Evolutionary conservation across 2,888 invertebrate genomes (phyloP).

Genomic region (Caenorhabditis angaria): DNA sequence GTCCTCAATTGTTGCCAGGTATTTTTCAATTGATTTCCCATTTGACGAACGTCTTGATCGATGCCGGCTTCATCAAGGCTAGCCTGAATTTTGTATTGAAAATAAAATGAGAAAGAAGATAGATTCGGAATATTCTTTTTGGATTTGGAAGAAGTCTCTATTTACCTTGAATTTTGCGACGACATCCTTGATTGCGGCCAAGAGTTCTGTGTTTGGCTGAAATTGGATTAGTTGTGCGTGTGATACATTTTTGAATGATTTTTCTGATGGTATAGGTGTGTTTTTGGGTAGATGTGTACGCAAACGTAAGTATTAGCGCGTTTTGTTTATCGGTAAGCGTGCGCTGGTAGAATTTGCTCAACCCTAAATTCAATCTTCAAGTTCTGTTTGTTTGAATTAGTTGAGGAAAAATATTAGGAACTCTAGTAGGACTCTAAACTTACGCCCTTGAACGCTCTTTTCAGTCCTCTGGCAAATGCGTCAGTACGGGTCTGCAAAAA

Average conservation of each 20-base stretch:
- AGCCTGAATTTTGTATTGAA: conserved; percentile 25
- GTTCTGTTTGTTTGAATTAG: too few species aligned
- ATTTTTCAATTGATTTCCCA: conserved; percentile 63
- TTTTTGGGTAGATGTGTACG: background rate
- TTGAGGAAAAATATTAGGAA: background rate
- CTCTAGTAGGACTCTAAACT: conserved; percentile 17
- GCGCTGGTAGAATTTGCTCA: too few species aligned
- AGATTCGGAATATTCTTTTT: too few species aligned
- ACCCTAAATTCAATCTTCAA: too few species aligned
- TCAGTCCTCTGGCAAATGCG: conserved; percentile 39
- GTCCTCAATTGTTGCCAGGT: conserved; percentile 65
- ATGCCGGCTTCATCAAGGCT: conserved; percentile 58
- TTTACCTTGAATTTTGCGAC: conserved; percentile 61
- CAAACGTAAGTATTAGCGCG: too few species aligned
- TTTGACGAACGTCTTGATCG: conserved; percentile 59
- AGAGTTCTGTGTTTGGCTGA: conserved; percentile 67
- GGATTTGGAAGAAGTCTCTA: too few species aligned
- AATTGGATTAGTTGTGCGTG: conserved; percentile 27
- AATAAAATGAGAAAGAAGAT: too few species aligned
- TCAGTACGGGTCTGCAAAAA: conserved; percentile 45
- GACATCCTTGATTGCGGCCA: conserved; percentile 65
- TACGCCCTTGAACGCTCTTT: conserved; percentile 44
- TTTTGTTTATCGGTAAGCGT: too few species aligned
- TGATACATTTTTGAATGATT: background rate
- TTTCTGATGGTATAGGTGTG: background rate